Base-by-base conservation (phyloP, 37 sponge, comb jelly and placozoan genomes). In the Halichondria panicea region DNA sequence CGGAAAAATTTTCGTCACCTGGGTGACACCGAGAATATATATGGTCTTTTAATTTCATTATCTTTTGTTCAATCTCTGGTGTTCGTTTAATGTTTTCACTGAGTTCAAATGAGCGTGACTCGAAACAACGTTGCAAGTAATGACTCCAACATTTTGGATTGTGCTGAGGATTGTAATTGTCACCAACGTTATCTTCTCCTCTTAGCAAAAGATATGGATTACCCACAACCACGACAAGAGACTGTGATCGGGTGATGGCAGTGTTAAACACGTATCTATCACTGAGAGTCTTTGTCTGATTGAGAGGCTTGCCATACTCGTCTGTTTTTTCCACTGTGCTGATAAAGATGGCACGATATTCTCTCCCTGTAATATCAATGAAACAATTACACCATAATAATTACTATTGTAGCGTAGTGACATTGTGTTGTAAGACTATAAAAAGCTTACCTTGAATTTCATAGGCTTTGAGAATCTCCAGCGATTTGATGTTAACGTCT, bases 251-350 rank as follows among this genome's bases (percentile, higher is more conserved):
- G 25, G 89, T 89, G 22, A 89, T 55, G 21, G 82, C 78, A 31
- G 91, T 91, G 68, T 91, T 91, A 48, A 91, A 91, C 12, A 80
- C 76, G 57, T 77, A 76, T 13, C 55, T 70, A 48, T 81, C 62
- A 65, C 77, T 81, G 7, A 85, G 27, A 31, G 71, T 85, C 62
- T 91, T 91, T 36, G 87, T 86, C 0, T 73, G 74, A 48, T 78
- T 70, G 3, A 44, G 55, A 1, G 65, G 5, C 22, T 55, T 31
- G 11, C 81, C 74, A 35, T 30, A 24, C 4, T 67, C 27, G 1
- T 58, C 50, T 38, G 57, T 42, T 40, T 72, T 57, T 41, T 33
- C 66, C 0, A 25, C 39, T 9, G 91, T 91, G 33, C 82, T 37
- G 19, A 91, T 55, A 25, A 91, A 91, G 0, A 91, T 65, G 36